Evolutionary conservation across 2,797 vertebrate genomes (phyloP).

Genomic region (Enteromius unitaeniatus): DNA sequence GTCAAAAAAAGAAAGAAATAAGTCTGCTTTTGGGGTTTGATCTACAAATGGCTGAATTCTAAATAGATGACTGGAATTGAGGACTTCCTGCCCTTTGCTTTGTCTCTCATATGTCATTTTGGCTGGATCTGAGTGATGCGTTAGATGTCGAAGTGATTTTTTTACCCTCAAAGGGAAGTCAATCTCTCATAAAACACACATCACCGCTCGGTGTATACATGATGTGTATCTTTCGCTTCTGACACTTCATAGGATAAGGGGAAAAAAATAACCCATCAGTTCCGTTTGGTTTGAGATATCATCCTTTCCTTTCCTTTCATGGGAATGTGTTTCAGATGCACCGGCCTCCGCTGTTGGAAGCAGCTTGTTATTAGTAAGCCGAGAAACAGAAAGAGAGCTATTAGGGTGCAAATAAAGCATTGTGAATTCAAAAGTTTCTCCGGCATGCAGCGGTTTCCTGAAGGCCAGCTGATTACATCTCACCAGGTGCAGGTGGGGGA

Average conservation of each 20-base stretch:
- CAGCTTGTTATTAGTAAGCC: constrained; percentile 71
- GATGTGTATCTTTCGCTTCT: constrained; percentile 51
- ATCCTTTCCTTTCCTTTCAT: constrained; percentile 40
- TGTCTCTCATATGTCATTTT: constrained; percentile 54
- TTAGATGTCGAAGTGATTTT: constrained; percentile 55
- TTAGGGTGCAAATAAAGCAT: constrained; percentile 77
- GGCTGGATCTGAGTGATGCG: constrained; percentile 53
- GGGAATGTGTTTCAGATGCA: constrained; percentile 58
- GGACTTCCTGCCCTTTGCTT: constrained; percentile 28
- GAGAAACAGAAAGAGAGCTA: constrained; percentile 63
- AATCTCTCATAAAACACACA: constrained; percentile 58
- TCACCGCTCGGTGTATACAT: constrained; percentile 37
- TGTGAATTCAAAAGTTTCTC: constrained; percentile 74
- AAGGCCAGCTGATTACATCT: constrained; percentile 75
- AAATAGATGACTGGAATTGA: constrained; percentile 45
- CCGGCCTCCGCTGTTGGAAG: constrained; percentile 71
- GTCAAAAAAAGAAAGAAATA: not conserved
- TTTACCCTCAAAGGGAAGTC: constrained; percentile 56
- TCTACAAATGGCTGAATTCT: not conserved
- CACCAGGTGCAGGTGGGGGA: constrained; percentile 70
- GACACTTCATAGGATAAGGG: constrained; percentile 46
- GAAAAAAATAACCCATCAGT: constrained; percentile 51
- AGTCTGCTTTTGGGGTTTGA: not conserved
- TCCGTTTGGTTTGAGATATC: constrained; percentile 59
- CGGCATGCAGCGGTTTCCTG: constrained; percentile 67